These are phyloP conservation scores for Dione juno DNA, from an alignment of 2,888 invertebrate species.

Conservation along the genomic window DNA sequence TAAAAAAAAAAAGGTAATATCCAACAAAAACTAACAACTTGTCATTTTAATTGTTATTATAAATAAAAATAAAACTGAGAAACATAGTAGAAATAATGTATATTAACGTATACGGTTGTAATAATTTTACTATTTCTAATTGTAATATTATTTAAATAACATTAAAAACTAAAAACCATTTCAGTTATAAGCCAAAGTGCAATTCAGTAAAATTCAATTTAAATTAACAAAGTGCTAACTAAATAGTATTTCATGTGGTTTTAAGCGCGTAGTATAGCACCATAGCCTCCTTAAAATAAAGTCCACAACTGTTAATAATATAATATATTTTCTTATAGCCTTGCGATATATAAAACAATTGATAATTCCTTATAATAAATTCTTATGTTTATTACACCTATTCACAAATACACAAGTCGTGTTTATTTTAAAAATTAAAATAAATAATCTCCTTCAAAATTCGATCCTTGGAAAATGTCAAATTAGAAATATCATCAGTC, in stretches of 20 bases:
- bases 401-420: too few relatives aligned
- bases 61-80: neutral
- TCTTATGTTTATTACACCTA: too few relatives aligned
- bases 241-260: neutral
- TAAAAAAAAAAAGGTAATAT: neutral
- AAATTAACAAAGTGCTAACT: neutral
- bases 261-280: conserved; percentile 32
- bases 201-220: neutral
- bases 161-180: neutral
- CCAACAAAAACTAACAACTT: neutral
- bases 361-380: too few relatives aligned
- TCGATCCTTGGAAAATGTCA: neutral
- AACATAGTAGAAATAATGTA: neutral
- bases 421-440: neutral
- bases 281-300: conserved; percentile 34
- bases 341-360: neutral
- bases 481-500: neutral
- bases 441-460: neutral
- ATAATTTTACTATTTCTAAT: neutral
- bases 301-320: neutral
- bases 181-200: neutral
- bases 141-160: neutral
- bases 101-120: neutral
- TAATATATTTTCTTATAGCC: conserved; percentile 12
- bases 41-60: neutral